Evolutionary conservation across 2,888 invertebrate genomes (phyloP).

Genomic region (Amphipyra berbera): DNA sequence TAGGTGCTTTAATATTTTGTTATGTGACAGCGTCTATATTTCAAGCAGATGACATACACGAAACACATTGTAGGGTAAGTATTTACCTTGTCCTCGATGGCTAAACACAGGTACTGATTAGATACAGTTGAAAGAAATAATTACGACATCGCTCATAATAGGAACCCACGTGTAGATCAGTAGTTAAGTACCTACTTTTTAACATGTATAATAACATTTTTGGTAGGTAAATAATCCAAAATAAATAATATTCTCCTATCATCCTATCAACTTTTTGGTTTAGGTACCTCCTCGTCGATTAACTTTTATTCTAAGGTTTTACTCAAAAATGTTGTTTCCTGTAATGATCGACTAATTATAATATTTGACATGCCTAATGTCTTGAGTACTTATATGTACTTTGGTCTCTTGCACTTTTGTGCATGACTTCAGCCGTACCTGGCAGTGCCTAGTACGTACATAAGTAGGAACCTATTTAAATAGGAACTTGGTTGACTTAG

Average conservation of each 20-base stretch:
- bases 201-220: not conserved
- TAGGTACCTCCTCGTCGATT: too few relatives aligned
- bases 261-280: too few relatives aligned
- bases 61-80: slow-evolving; percentile 98
- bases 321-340: too few relatives aligned
- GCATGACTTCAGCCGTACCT: slow-evolving; percentile 24
- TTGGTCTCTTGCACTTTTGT: slow-evolving; percentile 20
- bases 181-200: not conserved
- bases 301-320: too few relatives aligned
- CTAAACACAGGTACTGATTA: not conserved
- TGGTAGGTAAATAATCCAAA: too few relatives aligned
- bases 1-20: slow-evolving; percentile 95
- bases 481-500: too few relatives aligned
- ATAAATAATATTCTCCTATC: too few relatives aligned
- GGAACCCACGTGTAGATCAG: slow-evolving; percentile 6
- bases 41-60: slow-evolving; percentile 97
- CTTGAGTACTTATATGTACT: not conserved
- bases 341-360: too few relatives aligned
- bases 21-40: slow-evolving; percentile 97
- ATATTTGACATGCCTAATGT: not conserved
- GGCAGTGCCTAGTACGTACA: slow-evolving; percentile 13
- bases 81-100: slow-evolving; percentile 8
- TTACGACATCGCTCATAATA: not conserved
- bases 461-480: not conserved
- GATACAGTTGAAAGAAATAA: not conserved